Conservation (phyloP, 1,140 invertebrate genomes). For the Meloidogyne exigua region DNA sequence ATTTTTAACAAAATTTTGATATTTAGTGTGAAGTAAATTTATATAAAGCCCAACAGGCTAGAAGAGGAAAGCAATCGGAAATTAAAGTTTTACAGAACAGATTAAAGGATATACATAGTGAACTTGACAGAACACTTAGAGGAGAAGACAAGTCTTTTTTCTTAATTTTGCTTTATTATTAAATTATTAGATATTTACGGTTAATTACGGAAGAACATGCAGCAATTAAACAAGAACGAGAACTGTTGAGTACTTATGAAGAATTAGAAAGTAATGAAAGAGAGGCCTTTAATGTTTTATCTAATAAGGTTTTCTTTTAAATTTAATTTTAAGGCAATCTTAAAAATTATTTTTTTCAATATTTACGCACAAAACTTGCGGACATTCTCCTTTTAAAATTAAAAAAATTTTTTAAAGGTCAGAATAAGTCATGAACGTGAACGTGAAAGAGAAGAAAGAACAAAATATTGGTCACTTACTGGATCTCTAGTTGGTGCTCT, state of each 20-base stretch:
- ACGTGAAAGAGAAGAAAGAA: constrained; percentile 73
- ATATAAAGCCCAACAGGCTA: constrained; percentile 35
- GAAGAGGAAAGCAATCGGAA: constrained; percentile 69
- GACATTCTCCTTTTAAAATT: neutral
- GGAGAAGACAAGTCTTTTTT: constrained; percentile 69
- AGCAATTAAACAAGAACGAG: constrained; percentile 47
- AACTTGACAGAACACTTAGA: constrained; percentile 72
- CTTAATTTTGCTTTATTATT: neutral
- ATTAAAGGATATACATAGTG: constrained; percentile 71
- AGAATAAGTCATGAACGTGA: constrained; percentile 76
- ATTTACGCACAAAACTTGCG: neutral
- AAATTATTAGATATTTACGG: constrained; percentile 67
- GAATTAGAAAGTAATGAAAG: constrained; percentile 68
- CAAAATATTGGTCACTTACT: constrained; percentile 77
- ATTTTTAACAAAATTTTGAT: constrained; percentile 8
- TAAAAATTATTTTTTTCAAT: too few relatives aligned
- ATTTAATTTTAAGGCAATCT: too few relatives aligned
- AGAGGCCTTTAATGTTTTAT: constrained; percentile 72
- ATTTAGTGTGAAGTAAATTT: constrained; percentile 39
- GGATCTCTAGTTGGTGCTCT: constrained; percentile 73
- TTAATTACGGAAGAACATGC: constrained; percentile 68
- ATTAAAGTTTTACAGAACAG: constrained; percentile 69
- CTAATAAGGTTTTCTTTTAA: constrained; percentile 65
- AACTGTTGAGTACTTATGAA: constrained; percentile 62
- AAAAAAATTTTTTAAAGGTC: constrained; percentile 62